Evolutionary conservation across 30 jellyfish, hydroid and myxozoan species (phyloP).

Genomic region (Hydra vulgaris): DNA sequence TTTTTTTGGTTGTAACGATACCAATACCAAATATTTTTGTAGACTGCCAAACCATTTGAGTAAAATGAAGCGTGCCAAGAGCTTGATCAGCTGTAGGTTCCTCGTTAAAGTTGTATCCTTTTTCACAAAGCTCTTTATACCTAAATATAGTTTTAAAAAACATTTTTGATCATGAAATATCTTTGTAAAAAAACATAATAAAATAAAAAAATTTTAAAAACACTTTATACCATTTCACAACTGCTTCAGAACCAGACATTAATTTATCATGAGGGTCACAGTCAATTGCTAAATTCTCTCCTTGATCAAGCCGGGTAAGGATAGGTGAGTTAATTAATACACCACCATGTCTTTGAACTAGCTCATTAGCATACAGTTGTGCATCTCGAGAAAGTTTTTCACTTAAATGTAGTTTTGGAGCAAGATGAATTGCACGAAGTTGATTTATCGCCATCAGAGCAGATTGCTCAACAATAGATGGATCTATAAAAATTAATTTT

Average conservation of each 20-base stretch:
- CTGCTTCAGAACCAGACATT: slow-evolving; percentile 74
- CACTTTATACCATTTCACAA: slow-evolving; percentile 55
- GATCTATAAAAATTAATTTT: slow-evolving; percentile 23
- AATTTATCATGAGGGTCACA: slow-evolving; percentile 46
- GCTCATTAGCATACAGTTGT: slow-evolving; percentile 62
- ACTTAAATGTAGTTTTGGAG: slow-evolving; percentile 41
- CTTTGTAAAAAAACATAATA: background rate
- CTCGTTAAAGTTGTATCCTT: slow-evolving; percentile 66
- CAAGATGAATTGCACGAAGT: slow-evolving; percentile 54
- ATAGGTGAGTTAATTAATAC: slow-evolving; percentile 46
- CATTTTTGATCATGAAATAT: background rate
- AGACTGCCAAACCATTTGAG: slow-evolving; percentile 77
- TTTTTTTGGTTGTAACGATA: slow-evolving; percentile 58
- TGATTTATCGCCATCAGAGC: slow-evolving; percentile 73
- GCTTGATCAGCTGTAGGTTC: slow-evolving; percentile 40
- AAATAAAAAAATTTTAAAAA: background rate
- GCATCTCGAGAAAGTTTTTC: slow-evolving; percentile 60
- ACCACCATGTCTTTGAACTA: slow-evolving; percentile 52
- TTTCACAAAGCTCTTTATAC: slow-evolving; percentile 85
- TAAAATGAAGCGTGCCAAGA: slow-evolving; percentile 66
- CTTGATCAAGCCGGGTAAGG: slow-evolving; percentile 51
- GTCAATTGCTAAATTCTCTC: slow-evolving; percentile 73
- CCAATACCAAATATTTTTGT: slow-evolving; percentile 79
- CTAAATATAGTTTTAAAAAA: slow-evolving; percentile 22
- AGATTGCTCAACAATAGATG: slow-evolving; percentile 42